Evolutionary conservation across 2,113 vertebrate species (phyloP).

Genomic region (Thinocorus orbignyianus): DNA sequence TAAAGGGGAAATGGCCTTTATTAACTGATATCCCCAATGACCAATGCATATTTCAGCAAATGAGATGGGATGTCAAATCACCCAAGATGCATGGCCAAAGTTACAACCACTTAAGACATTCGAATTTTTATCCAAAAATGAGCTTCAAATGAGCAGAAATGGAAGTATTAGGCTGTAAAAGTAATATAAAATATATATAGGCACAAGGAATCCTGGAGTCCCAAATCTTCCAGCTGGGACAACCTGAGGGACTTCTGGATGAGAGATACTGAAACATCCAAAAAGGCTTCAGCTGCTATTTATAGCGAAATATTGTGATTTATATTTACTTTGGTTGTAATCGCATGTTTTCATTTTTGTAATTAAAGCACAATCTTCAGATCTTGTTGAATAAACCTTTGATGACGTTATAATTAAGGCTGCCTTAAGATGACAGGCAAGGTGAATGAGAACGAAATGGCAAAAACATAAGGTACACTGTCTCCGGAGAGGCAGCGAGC

Average conservation of each 20-base stretch:
- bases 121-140: background rate
- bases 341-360: background rate
- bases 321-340: background rate
- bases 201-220: background rate
- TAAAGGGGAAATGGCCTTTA: background rate
- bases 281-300: background rate
- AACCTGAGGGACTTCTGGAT: background rate
- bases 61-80: background rate
- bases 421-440: slow-evolving; percentile 35
- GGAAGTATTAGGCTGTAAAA: background rate
- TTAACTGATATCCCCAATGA: background rate
- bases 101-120: background rate
- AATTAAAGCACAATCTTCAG: slow-evolving; percentile 29
- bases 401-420: background rate
- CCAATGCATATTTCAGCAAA: background rate
- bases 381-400: background rate
- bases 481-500: background rate
- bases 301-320: background rate
- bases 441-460: background rate
- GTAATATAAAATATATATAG: background rate
- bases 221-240: background rate
- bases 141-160: background rate
- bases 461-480: background rate
- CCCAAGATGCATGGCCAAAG: background rate
- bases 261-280: background rate